These are phyloP conservation scores for Ruditapes philippinarum DNA, from an alignment of 1,140 invertebrate genomes.

Conservation along the genomic window DNA sequence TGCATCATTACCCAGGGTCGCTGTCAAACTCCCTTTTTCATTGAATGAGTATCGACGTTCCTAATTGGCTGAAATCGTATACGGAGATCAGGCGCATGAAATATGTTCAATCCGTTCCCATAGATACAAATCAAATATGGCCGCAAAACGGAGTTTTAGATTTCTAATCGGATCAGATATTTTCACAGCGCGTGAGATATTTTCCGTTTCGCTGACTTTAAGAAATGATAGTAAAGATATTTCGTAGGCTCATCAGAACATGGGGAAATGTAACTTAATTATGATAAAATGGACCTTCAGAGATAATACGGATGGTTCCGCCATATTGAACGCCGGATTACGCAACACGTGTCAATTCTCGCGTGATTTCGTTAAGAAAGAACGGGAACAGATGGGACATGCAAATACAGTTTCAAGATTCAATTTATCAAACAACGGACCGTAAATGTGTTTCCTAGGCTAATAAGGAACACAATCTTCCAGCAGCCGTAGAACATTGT, in stretches of 20 bases:
- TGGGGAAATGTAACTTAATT: conserved; percentile 36
- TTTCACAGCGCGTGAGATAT: conserved; percentile 46
- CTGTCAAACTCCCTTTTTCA: background rate
- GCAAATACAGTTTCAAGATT: background rate
- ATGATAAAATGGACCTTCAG: background rate
- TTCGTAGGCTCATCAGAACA: conserved; percentile 11
- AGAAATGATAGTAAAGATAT: conserved; percentile 33
- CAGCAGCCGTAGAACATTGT: background rate
- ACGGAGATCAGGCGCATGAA: conserved; percentile 25
- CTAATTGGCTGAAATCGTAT: conserved; percentile 30
- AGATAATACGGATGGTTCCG: background rate
- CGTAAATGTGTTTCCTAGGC: conserved; percentile 26
- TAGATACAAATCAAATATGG: conserved; percentile 45
- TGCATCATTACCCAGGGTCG: background rate
- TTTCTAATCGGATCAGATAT: conserved; percentile 48
- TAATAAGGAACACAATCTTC: background rate
- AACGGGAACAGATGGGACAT: conserved; percentile 32
- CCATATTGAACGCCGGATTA: conserved; percentile 15
- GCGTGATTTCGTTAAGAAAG: conserved; percentile 8
- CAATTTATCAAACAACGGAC: conserved; percentile 16
- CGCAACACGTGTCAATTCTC: conserved; percentile 56
- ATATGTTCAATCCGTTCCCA: conserved; percentile 46
- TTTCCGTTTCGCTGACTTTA: conserved; percentile 44
- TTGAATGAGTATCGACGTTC: background rate
- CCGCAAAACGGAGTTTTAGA: conserved; percentile 43